Percentiles rank a stretch among this genome's conserved stretches.
Evolutionary conservation across 2,797 vertebrate species (phyloP).

Genomic region (Gymnoscopelus microlampas): DNA sequence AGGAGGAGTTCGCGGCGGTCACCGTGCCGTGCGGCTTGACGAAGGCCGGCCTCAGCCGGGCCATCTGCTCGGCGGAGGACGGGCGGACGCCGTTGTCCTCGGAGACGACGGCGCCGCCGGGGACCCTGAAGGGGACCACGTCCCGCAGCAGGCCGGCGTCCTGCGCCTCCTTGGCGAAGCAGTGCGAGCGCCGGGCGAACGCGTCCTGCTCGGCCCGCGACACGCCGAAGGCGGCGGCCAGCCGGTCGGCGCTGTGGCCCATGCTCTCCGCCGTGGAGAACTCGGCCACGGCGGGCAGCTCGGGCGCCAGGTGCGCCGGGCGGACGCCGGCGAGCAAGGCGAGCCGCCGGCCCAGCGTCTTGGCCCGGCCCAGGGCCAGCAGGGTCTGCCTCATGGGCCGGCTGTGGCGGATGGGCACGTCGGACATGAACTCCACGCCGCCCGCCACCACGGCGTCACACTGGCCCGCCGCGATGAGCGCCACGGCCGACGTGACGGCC

Average conservation of each 20-base stretch:
- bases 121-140: constrained; percentile 91
- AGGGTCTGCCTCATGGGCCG: constrained; percentile 97
- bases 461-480: constrained; percentile 91
- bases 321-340: constrained; percentile 89
- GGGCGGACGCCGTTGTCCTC: constrained; percentile 93
- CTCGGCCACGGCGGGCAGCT: constrained; percentile 94
- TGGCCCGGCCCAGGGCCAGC: constrained; percentile 91
- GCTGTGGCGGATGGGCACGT: constrained; percentile 95
- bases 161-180: constrained; percentile 91
- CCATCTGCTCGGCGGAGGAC: constrained; percentile 90
- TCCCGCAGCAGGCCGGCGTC: constrained; percentile 88
- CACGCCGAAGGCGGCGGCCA: constrained; percentile 92
- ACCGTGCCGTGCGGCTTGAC: constrained; percentile 94
- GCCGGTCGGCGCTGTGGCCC: constrained; percentile 94
- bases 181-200: constrained; percentile 91
- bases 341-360: constrained; percentile 88
- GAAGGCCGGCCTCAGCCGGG: constrained; percentile 91
- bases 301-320: constrained; percentile 87
- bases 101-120: constrained; percentile 91
- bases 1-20: constrained; percentile 96
- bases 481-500: constrained; percentile 92
- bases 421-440: constrained; percentile 95
- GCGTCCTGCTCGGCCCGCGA: constrained; percentile 92
- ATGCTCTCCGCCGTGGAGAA: constrained; percentile 96
- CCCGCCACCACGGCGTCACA: constrained; percentile 90